Conservation (phyloP, 2,797 vertebrate genomes). For the Falco biarmicus region DNA sequence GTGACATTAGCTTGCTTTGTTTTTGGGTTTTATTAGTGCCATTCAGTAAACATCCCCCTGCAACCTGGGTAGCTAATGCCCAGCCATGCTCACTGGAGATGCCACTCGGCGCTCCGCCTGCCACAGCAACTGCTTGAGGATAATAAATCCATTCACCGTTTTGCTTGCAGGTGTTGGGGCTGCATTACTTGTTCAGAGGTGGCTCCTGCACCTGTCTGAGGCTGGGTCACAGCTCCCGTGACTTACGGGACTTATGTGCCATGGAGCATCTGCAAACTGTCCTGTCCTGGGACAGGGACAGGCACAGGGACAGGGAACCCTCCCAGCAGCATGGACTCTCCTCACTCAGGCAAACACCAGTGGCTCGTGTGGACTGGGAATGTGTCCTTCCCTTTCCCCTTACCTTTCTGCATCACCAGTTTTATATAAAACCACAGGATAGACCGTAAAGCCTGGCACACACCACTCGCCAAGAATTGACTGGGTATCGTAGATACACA, state of each 20-base stretch:
- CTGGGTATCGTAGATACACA: neutral
- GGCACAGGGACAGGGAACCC: no score
- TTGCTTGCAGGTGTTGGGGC: accelerated
- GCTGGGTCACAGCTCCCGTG: neutral
- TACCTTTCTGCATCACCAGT: neutral
- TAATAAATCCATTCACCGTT: neutral
- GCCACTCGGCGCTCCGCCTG: neutral
- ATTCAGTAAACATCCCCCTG: slow-evolving; percentile 1
- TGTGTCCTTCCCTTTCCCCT: neutral
- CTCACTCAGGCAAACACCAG: neutral
- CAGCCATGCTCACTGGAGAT: neutral
- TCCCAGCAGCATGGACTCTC: neutral
- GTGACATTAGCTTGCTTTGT: slow-evolving; percentile 50
- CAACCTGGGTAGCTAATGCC: neutral
- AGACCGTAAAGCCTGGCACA: neutral
- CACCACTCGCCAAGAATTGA: neutral
- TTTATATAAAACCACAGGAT: neutral
- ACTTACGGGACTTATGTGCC: accelerated
- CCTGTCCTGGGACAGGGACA: neutral
- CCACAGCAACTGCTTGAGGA: neutral
- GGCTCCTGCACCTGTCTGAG: neutral
- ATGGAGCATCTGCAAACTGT: neutral
- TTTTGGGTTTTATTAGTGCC: slow-evolving; percentile 33
- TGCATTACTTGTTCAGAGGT: neutral
- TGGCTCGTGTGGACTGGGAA: neutral